Percentiles rank a stretch among this genome's conserved stretches.
These are phyloP conservation scores for Chrysina gloriosa DNA, from an alignment of 2,888 invertebrate species.

Conservation along the genomic window DNA sequence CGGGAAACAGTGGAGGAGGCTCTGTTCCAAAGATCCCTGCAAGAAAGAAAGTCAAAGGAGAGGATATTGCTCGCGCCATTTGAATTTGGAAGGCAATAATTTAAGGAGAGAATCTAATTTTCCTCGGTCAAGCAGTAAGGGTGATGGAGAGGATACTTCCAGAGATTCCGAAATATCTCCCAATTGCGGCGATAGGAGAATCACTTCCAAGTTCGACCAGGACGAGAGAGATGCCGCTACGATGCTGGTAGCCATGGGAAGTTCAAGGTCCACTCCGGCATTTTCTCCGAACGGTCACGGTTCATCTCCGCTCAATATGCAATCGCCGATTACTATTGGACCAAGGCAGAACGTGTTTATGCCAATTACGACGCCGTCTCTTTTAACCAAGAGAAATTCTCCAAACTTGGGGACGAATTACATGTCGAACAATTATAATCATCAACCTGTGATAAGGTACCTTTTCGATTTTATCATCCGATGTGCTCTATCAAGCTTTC, in stretches of 20 bases:
- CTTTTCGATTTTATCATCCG: neutral
- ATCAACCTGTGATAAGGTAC: slow-evolving; percentile 64
- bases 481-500: neutral
- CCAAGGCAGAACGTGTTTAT: slow-evolving; percentile 90
- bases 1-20: slow-evolving; percentile 98
- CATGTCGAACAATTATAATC: slow-evolving; percentile 58
- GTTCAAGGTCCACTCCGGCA: slow-evolving; percentile 92
- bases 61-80: slow-evolving; percentile 96
- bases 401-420: slow-evolving; percentile 62
- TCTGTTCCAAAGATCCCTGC: slow-evolving; percentile 96
- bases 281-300: slow-evolving; percentile 82
- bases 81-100: slow-evolving; percentile 77
- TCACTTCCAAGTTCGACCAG: slow-evolving; percentile 87
- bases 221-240: slow-evolving; percentile 98
- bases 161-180: slow-evolving; percentile 91
- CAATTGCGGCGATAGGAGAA: slow-evolving; percentile 78
- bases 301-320: slow-evolving; percentile 75
- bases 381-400: slow-evolving; percentile 65
- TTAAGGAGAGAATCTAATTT: slow-evolving; percentile 61
- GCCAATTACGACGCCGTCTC: slow-evolving; percentile 80
- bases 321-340: slow-evolving; percentile 77
- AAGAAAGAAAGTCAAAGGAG: slow-evolving; percentile 97
- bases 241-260: slow-evolving; percentile 94
- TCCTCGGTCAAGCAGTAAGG: slow-evolving; percentile 70
- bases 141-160: slow-evolving; percentile 86